Evolutionary conservation across 2,113 vertebrate species (phyloP).

Genomic region (Neotragus moschatus): DNA sequence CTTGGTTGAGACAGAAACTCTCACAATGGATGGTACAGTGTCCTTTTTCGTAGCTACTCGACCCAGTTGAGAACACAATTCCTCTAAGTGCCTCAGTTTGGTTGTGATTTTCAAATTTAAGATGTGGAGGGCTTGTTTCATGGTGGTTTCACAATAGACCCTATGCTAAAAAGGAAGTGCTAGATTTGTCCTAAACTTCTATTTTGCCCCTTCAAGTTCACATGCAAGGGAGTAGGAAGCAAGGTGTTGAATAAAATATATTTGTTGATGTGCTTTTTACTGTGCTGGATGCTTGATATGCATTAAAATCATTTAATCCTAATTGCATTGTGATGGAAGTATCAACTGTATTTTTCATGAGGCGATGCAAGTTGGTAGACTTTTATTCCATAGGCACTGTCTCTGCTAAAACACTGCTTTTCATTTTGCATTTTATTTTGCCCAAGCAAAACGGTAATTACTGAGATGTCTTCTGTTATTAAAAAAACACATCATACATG

Average conservation of each 20-base stretch:
- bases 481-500: neutral
- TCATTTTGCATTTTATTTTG: neutral
- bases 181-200: constrained; percentile 6
- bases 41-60: neutral
- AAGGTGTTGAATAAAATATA: neutral
- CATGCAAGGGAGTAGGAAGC: neutral
- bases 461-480: neutral
- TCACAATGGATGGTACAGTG: neutral
- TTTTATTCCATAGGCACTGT: neutral
- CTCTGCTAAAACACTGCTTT: constrained; percentile 7
- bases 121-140: neutral
- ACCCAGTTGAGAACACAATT: neutral
- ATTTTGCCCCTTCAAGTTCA: constrained; percentile 21
- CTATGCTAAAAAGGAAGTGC: neutral
- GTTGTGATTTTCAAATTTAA: neutral
- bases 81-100: neutral
- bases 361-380: neutral
- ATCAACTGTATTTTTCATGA: neutral
- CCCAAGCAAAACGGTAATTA: neutral
- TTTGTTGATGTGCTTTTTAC: neutral
- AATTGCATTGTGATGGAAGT: neutral
- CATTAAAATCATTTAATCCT: neutral
- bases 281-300: neutral
- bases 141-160: neutral
- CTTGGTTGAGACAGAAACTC: neutral